These are phyloP conservation scores for Alosa alosa DNA, from an alignment of 2,113 vertebrate genomes.

Conservation along the genomic window DNA sequence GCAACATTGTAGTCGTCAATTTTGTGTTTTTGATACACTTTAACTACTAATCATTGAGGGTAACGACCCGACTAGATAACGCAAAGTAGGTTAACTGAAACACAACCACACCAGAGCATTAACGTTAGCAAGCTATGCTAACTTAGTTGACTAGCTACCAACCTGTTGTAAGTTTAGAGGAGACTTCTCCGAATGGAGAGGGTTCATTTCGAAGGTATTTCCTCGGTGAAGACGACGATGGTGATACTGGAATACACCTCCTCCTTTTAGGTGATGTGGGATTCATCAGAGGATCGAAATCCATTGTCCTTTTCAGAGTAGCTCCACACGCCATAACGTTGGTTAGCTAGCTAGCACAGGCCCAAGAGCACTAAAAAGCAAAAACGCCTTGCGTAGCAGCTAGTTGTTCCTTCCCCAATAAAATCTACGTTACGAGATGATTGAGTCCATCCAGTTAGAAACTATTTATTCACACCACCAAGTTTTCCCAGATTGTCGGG, in stretches of 20 bases:
- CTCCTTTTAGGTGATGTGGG: conserved; percentile 88
- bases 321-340: conserved; percentile 91
- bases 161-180: conserved; percentile 92
- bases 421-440: neutral
- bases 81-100: neutral
- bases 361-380: conserved; percentile 12
- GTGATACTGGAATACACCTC: conserved; percentile 84
- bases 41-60: neutral
- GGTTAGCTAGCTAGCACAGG: conserved; percentile 4
- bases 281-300: conserved; percentile 93
- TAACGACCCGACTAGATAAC: neutral
- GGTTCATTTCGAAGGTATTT: conserved; percentile 94
- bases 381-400: conserved; percentile 4
- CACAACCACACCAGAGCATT: neutral
- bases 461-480: neutral
- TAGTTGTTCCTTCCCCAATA: neutral
- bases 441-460: conserved; percentile 6
- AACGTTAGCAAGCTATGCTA: neutral
- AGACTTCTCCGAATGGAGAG: conserved; percentile 90
- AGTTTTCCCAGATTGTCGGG: neutral
- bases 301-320: conserved; percentile 96
- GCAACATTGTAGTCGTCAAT: neutral
- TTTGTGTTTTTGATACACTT: neutral
- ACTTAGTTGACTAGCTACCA: conserved; percentile 26
- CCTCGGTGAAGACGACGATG: conserved; percentile 82